These are phyloP conservation scores for Megaustenia siamemsis DNA, from an alignment of 2,888 invertebrate species.

Conservation along the genomic window DNA sequence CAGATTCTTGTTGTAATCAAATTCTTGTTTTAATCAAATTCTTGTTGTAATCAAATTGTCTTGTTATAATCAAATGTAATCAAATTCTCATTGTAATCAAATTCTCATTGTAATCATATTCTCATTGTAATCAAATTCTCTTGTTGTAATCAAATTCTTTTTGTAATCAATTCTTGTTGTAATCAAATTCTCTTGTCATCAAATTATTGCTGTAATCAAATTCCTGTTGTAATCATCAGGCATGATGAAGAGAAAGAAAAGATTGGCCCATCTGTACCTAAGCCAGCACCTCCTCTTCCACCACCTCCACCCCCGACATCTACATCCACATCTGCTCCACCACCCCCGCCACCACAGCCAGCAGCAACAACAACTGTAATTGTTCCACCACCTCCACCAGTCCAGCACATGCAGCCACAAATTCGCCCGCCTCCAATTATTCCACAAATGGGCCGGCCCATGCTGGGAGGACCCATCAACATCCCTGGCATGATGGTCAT, in stretches of 20 bases:
- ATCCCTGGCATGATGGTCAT: slow-evolving; percentile 68
- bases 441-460: slow-evolving; percentile 63
- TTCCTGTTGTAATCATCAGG: slow-evolving; percentile 31
- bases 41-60: too few species aligned
- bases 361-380: slow-evolving; percentile 57
- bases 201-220: too few species aligned
- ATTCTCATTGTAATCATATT: too few species aligned
- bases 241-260: slow-evolving; percentile 94
- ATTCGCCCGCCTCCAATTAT: slow-evolving; percentile 61
- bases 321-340: slow-evolving; percentile 68
- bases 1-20: too few species aligned
- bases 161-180: too few species aligned
- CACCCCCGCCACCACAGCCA: slow-evolving; percentile 61
- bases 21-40: too few species aligned
- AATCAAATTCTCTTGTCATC: too few species aligned
- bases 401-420: slow-evolving; percentile 68
- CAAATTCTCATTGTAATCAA: too few species aligned
- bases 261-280: slow-evolving; percentile 88
- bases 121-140: too few species aligned
- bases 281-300: slow-evolving; percentile 62
- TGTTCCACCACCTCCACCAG: slow-evolving; percentile 60
- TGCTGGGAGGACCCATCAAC: slow-evolving; percentile 45
- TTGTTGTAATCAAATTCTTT: too few species aligned
- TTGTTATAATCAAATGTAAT: too few species aligned
- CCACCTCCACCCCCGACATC: slow-evolving; percentile 62